Evolutionary conservation across 2,113 vertebrate genomes (phyloP), one percentile per base, ranked within the genome.

Genomic region (Tyto alba): DNA sequence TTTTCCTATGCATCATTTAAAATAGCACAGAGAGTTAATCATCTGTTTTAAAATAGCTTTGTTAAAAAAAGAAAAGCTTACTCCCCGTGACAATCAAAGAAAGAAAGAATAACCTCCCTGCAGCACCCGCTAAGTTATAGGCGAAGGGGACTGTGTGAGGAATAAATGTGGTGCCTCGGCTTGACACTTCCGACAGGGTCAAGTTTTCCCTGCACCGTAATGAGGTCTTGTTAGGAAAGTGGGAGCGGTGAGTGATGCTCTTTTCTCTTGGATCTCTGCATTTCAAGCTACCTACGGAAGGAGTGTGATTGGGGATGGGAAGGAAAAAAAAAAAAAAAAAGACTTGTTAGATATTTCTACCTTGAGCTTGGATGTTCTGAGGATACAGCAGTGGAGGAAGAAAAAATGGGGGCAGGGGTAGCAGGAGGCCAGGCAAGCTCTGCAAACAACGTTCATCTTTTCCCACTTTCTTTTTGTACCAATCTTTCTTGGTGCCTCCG

Each of bases 221-320:
- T 97, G 97, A 97, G 95, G 67, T 93, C 96, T 97, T 96, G 94
- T 97, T 97, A 97, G 95, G 86, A 75, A 93, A 97, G 95, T 55
- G 76, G 90, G 96, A 97, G 91, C 45, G 0, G 62, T 26, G 90
- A 97, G 91, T 9, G 62, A 90, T 88, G 93, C 84, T 96, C 75
- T 89, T 94, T 96, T 96, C 81, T 88, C 94, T 97, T 97, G 97
- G 89, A 97, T 97, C 95, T 95, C 84, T 95, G 75, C 62, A 77
- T 96, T 97, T 96, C 93, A 96, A 96, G 69, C 83, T 86, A 95
- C 73, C 87, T 63, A 85, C 13, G 26, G 76, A 93, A 95, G 76
- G 74, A 96, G 45, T 36, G 92, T 0, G 3, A 60, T 0, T 90
- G 86, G 80, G 69, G 60, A 75, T 82, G 52, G 71, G 72, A 94